Conservation (phyloP, 2,888 invertebrate genomes). For the Galeruca laticollis region DNA sequence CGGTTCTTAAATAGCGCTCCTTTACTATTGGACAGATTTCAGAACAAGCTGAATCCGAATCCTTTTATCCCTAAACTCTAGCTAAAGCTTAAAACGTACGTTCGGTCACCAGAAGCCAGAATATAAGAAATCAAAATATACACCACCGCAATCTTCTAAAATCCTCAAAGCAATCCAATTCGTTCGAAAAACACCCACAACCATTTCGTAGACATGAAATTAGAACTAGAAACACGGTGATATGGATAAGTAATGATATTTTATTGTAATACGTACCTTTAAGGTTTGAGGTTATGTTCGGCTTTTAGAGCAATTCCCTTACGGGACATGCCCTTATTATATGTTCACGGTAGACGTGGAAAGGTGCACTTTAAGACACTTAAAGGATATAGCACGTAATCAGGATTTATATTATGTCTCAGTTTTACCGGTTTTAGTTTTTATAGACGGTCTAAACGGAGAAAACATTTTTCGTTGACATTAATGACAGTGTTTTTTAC, state of each 20-base stretch:
- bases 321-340: constrained; percentile 40
- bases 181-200: background rate
- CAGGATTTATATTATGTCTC: constrained; percentile 47
- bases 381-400: constrained; percentile 36
- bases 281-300: constrained; percentile 43
- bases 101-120: too few species aligned
- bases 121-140: too few species aligned
- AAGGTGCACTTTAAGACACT: constrained; percentile 40
- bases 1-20: too few species aligned
- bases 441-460: background rate
- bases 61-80: too few species aligned
- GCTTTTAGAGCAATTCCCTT: constrained; percentile 40
- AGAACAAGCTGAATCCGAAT: too few species aligned
- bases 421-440: constrained; percentile 32
- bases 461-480: background rate
- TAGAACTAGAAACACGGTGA: constrained; percentile 19
- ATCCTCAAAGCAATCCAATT: background rate
- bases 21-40: too few species aligned
- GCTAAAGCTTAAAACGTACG: too few species aligned
- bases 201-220: constrained; percentile 16
- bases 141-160: background rate
- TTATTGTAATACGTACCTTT: constrained; percentile 43
- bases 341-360: constrained; percentile 39
- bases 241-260: constrained; percentile 41
- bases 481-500: too few species aligned